phyloP scores from a whole-genome alignment of 2,113 vertebrate genomes.

The Sander vitreus region DNA sequence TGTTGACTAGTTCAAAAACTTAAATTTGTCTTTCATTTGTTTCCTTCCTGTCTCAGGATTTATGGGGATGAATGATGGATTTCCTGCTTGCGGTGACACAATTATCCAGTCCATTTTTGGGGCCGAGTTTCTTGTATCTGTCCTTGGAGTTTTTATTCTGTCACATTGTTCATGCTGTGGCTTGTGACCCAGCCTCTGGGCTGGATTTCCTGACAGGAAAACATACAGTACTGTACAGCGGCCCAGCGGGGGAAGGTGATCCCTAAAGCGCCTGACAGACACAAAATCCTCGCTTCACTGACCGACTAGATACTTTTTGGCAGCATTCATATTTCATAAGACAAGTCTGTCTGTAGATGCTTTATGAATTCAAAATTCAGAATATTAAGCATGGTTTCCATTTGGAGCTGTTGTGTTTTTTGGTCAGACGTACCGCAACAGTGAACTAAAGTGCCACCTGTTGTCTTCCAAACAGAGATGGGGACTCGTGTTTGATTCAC shows the following conservation, averaged over 20 bases:
- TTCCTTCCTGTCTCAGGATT: neutral
- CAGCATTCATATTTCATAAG: neutral
- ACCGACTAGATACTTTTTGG: neutral
- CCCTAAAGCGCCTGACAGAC: neutral
- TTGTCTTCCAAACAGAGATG: too few species aligned
- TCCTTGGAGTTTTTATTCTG: too few species aligned
- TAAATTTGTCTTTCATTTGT: neutral
- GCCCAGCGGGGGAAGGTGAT: neutral
- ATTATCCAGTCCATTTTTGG: neutral
- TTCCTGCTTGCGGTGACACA: neutral
- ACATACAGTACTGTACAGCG: neutral
- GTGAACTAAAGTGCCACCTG: too few species aligned
- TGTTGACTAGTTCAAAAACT: neutral
- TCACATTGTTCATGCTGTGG: slow-evolving; percentile 39
- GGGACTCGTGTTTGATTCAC: too few species aligned
- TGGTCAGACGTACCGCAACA: too few species aligned
- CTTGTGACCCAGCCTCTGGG: neutral
- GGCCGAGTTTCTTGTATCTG: neutral
- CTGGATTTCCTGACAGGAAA: slow-evolving; percentile 65
- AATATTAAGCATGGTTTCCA: neutral
- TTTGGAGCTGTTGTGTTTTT: too few species aligned
- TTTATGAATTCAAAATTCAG: neutral
- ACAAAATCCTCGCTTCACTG: neutral
- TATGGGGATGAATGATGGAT: neutral
- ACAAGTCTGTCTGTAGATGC: neutral